Evolutionary conservation across 1,140 invertebrate species (phyloP).

Genomic region (Lordiphosa clarofinis): DNA sequence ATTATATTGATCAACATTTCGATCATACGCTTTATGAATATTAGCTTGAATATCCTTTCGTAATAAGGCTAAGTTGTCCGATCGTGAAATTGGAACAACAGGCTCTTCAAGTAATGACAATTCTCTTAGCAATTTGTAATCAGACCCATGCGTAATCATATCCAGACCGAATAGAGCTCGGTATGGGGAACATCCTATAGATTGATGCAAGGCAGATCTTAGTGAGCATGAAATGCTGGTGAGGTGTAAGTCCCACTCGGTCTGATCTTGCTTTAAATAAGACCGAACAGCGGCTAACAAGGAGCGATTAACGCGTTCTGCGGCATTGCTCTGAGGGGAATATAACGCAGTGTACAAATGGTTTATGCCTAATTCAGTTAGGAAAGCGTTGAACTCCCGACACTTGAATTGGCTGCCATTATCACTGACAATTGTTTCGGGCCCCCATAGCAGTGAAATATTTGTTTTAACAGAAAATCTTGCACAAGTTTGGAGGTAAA

Average conservation of each 20-base stretch:
- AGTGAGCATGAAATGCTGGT: neutral
- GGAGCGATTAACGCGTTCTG: constrained; percentile 23
- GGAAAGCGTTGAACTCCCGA: constrained; percentile 26
- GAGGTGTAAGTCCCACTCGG: neutral
- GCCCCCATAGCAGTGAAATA: neutral
- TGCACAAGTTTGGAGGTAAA: neutral
- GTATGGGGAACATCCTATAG: neutral
- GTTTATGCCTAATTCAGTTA: neutral
- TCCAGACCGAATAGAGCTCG: neutral
- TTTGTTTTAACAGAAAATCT: no score
- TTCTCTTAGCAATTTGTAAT: neutral
- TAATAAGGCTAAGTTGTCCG: constrained; percentile 6
- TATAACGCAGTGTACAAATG: neutral
- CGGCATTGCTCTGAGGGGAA: constrained; percentile 29
- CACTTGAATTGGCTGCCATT: constrained; percentile 8
- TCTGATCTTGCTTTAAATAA: neutral
- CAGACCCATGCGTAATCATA: constrained; percentile 1
- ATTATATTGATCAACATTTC: constrained; percentile 7
- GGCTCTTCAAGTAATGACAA: constrained; percentile 8
- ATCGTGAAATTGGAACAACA: neutral
- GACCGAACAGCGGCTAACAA: constrained; percentile 24
- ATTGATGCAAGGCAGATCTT: neutral
- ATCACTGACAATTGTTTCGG: neutral
- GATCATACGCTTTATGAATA: neutral
- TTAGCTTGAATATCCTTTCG: constrained; percentile 1